Percentiles rank a stretch among this genome's conserved stretches.
Evolutionary conservation across 2,888 invertebrate species (phyloP).

Genomic region (Pseudococcus viburni): DNA sequence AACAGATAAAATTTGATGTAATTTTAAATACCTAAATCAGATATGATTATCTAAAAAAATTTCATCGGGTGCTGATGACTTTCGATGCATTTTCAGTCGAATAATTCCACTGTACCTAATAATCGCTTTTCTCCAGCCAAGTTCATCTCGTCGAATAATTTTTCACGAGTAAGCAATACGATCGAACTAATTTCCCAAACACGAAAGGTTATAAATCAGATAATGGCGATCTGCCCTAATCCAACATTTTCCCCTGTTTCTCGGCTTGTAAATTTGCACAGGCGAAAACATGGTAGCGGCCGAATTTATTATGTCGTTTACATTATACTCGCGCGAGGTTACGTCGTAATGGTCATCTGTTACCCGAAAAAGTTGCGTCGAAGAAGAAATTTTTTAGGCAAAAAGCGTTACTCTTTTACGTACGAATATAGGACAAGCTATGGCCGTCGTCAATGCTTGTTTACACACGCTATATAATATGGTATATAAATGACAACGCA

Average conservation of each 20-base stretch:
- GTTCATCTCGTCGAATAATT: no score
- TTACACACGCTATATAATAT: not conserved
- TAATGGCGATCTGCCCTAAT: not conserved
- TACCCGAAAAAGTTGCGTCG: conserved; percentile 11
- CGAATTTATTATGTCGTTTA: conserved; percentile 39
- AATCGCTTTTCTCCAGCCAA: no score
- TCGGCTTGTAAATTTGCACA: not conserved
- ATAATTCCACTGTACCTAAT: no score
- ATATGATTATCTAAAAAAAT: no score
- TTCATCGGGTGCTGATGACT: no score
- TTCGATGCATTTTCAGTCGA: no score
- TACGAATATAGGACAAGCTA: not conserved
- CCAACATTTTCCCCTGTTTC: not conserved
- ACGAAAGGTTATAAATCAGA: not conserved
- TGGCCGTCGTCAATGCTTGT: conserved; percentile 19
- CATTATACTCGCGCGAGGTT: not conserved
- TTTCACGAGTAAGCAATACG: no score
- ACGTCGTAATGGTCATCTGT: conserved; percentile 45
- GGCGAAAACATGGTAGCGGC: not conserved
- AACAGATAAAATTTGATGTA: no score
- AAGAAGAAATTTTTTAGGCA: not conserved
- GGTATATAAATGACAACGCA: not conserved
- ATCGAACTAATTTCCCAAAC: not conserved
- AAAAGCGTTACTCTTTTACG: not conserved
- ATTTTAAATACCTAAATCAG: no score